Base-by-base conservation (phyloP, 2,888 invertebrate genomes). In the Ophonus ardosiacus region DNA sequence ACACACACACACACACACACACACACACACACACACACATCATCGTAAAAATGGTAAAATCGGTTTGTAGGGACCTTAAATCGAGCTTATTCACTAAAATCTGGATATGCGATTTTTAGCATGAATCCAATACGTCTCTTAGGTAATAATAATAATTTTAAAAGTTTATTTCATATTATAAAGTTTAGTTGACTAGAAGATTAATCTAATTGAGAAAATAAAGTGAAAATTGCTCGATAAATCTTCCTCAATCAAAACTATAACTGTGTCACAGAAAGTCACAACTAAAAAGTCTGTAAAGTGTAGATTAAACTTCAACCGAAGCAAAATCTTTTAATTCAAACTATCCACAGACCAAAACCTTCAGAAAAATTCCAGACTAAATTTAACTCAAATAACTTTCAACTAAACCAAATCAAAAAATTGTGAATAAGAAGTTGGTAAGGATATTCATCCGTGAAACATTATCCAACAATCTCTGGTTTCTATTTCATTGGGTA, bases 401-500 rank as follows among this genome's bases (percentile, higher is more conserved):
- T 38, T 5, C 31, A 68, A 68, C 68, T 15, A 68, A 68, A 68
- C 68, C 38, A 68, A 68, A 68, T 68, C 31, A n/a, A 68, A 68
- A 68, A 68, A 38, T 68, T 38, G 31, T 31, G 63, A 18, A 3
- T 4, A 13, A 24, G 24, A 63, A 63, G 21, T 63, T 38, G 31
- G 68, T 10, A 40, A 68, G 68, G 38, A 68, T 15, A 68, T 68
- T 68, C 40, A 74, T 43, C 71, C 71, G 71, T 51, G 21, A 43
- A 74, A 43, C 43, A 78, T 78, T 78, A 78, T 78, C 78, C 78
- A 57, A 56, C 78, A 57, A 57, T 57, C 78, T 24, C 31, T 38
- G 57, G 31, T 78, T 57, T 78, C 24, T 78, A 78, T 74, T 24
- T 57, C 31, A 78, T 57, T 78, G 57, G 31, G 74, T 74, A 74